Conservation (phyloP, 23 tunicate genomes). For the Pegea sp. region DNA sequence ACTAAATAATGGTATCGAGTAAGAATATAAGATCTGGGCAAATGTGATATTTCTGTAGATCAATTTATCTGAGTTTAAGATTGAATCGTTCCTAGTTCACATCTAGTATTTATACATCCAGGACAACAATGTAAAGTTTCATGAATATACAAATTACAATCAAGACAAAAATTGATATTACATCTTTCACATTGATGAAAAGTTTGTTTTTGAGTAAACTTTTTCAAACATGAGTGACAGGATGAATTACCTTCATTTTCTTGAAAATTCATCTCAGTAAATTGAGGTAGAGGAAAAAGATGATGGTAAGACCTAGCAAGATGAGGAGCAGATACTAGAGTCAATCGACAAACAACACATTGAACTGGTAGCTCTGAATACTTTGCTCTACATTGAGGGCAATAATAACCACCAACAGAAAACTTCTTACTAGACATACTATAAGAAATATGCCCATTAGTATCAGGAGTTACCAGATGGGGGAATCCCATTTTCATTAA, state of each 20-base stretch:
- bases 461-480: slow-evolving; percentile 16
- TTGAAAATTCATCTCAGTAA: slow-evolving; percentile 6
- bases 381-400: slow-evolving; percentile 77
- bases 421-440: slow-evolving; percentile 58
- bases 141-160: slow-evolving; percentile 75
- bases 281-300: slow-evolving; percentile 64
- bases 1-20: too few relatives aligned
- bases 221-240: slow-evolving; percentile 41
- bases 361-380: slow-evolving; percentile 82
- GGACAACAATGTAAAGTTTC: slow-evolving; percentile 86
- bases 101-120: slow-evolving; percentile 66
- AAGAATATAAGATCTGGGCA: too few relatives aligned
- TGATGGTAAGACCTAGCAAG: slow-evolving; percentile 93
- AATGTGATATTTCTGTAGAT: too few relatives aligned
- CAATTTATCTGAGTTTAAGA: too few relatives aligned
- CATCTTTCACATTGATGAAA: slow-evolving; percentile 39
- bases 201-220: slow-evolving; percentile 7
- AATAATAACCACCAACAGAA: slow-evolving; percentile 61
- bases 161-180: slow-evolving; percentile 23
- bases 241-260: background rate
- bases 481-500: slow-evolving; percentile 98
- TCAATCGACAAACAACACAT: slow-evolving; percentile 59
- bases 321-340: slow-evolving; percentile 95
- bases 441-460: slow-evolving; percentile 36
- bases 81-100: slow-evolving; percentile 32